Evolutionary conservation across 1,140 invertebrate species (phyloP).

Genomic region (Aricia agestis): DNA sequence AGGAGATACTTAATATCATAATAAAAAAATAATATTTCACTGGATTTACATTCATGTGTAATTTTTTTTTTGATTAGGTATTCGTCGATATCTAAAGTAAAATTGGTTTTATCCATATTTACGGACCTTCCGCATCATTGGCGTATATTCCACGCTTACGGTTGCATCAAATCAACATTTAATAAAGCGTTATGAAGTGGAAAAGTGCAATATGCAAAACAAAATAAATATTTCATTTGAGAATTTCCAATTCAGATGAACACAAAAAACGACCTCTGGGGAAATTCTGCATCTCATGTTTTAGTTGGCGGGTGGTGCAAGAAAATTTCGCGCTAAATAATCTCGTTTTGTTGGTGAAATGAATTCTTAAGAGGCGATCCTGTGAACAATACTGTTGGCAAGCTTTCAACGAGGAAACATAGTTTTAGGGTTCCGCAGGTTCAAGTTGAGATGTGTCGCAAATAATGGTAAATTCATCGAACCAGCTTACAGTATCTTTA

Average conservation of each 20-base stretch:
- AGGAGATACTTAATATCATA: no score
- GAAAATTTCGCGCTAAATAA: constrained; percentile 1
- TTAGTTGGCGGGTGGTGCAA: constrained; percentile 2
- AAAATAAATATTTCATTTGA: background rate
- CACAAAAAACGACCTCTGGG: background rate
- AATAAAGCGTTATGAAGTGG: constrained; percentile 1
- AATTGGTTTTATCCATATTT: no score
- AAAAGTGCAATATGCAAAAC: background rate
- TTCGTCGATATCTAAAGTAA: no score
- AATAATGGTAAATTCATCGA: no score
- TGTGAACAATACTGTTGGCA: background rate
- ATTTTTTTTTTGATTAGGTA: no score
- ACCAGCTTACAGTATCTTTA: no score
- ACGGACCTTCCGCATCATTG: background rate
- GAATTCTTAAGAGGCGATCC: background rate
- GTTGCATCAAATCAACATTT: background rate
- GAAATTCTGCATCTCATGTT: constrained; percentile 3
- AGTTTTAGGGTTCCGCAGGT: background rate
- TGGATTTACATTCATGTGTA: no score
- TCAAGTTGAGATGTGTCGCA: no score
- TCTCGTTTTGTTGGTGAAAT: background rate
- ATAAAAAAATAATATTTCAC: no score
- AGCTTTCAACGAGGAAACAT: background rate
- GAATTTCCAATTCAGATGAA: constrained; percentile 3
- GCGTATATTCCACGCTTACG: background rate